Evolutionary conservation across 2,113 vertebrate species (phyloP), one percentile per base, ranked within the genome.

Genomic region (Thunnus maccoyii): DNA sequence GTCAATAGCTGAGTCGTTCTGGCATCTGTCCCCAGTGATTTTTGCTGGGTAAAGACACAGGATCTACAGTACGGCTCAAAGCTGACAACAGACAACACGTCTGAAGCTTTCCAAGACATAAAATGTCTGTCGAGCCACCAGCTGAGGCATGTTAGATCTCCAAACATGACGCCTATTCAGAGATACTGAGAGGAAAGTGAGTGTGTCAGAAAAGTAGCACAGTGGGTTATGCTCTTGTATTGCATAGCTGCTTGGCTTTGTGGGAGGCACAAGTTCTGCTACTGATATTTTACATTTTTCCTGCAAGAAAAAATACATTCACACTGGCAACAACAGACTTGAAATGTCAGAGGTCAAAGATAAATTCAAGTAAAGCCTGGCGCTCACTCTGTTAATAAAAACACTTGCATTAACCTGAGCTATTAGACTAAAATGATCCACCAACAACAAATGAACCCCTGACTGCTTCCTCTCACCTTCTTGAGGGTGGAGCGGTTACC

Each of bases 401-500:
- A 8, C 36, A 25, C 48, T 44, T 20, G 64, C 66, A 3, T 1
- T 69, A 50, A 63, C 41, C 56, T 15, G 41, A 46, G 52, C 48
- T n/a, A 36, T 54, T 46, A 1, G 2, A 22, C n/a, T 16, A 3
- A 22, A 56, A 22, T 64, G 11, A 44, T 41, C 55, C 17, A 67
- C 22, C 64, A 47, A 16, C 65, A 22, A 60, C 44, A 30, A 27
- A 25, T 14, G 55, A 12, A 32, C 57, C 16, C 16, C 15, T 2
- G 8, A 16, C 55, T 11, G 71, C 18, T 55, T 51, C 48, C 51
- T 27, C 86, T 88, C 85, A 98, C 98, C 83, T 98, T 99, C 94
- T 98, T 99, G 48, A 96, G 94, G 83, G 95, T 92, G 76, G 96
- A 94, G 0, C 96, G 94, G 0, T 94, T 96, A 0, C 96, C 96